Base-by-base conservation (phyloP, 2,113 vertebrate genomes). In the Sorex araneus region DNA sequence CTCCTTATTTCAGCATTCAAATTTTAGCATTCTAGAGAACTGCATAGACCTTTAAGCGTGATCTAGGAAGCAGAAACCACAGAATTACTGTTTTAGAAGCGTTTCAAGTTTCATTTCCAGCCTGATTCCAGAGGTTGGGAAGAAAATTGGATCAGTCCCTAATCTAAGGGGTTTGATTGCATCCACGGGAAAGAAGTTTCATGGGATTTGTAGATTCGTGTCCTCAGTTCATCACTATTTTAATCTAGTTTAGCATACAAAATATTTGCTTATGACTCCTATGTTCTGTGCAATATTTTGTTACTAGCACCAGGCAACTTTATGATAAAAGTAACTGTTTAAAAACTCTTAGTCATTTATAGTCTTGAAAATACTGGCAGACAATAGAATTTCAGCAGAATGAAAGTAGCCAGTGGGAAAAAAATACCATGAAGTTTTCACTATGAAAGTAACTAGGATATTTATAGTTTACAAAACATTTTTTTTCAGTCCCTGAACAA, bases 401-500 rank as follows among this genome's bases (percentile, higher is more conserved):
- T 64, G 30, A 86, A 78, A 92, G 25, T 30, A 84, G 13, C 63
- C 9, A 2, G n/a, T 81, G 34, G 34, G 70, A 70, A 90, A 79
- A 90, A 88, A 6, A 47, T 57, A 43, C 70, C 27, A 74, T 84
- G 13, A 87, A 76, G 93, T 91, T 81, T 90, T 8, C 18, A 30
- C 12, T 16, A 36, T 19, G 57, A 11, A 7, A 90, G 30, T 95
- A 76, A 90, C 36, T 87, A 92, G 95, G 94, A 73, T 94, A 89
- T 71, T 92, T 93, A 85, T 54, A 96, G 40, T 43, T 96, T 96
- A 82, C 36, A 94, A 90, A 94, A 32, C 16, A 70, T 32, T 84
- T 89, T 85, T 84, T 85, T 84, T 28, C 36, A 8, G 71, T 2
- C n/a, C 30, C 75, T 30, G 78, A 93, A 76, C 27, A 80, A 32